Base-by-base conservation (phyloP, 2,113 vertebrate species). In the Castor canadensis region DNA sequence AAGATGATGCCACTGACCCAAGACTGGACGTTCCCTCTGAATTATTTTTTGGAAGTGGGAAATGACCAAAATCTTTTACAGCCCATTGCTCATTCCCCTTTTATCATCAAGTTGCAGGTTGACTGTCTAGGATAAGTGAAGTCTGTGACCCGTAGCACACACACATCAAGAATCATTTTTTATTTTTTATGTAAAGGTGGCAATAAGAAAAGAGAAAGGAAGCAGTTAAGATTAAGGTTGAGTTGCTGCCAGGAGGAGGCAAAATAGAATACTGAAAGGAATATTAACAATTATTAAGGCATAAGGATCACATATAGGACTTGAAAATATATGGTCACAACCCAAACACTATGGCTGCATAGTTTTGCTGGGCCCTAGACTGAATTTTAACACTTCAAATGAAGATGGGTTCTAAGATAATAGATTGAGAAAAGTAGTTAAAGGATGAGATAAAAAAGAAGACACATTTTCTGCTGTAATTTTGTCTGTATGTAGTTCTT, bases 11-110 rank as follows among this genome's bases (percentile, higher is more conserved):
- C 62, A 82, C 75, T 86, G 75, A 38, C 24, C 40, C 80, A 86
- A 94, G 26, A 64, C 45, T 76, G 54, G 12, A 75, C 38, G 64
- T 58, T 82, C 45, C 52, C 4, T 92, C 56, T 22, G 7, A 92
- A 89, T 86, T 86, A 80, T 13, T 66, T 94, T 89, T 86, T 93
- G 67, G 32, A 89, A 87, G 26, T 38, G 16, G 16, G 32, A 32
- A 91, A 91, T 89, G 43, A 81, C 43, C 45, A 75, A 66, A 82
- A 67, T 85, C 45, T 75, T 86, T 64, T 47, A 62, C 12, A 94
- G n/a, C 3, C 66, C 28, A 9, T 30, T 47, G 15, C n/a, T 91
- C 30, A 67, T 52, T 79, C 11, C 13, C 16, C 38, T 89, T 75
- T 62, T 69, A 76, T 71, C 85, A 92, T 79, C 20, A 80, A 62